Conservation (phyloP, 2,113 vertebrate genomes). For the Pelvicachromis taeniatus region DNA sequence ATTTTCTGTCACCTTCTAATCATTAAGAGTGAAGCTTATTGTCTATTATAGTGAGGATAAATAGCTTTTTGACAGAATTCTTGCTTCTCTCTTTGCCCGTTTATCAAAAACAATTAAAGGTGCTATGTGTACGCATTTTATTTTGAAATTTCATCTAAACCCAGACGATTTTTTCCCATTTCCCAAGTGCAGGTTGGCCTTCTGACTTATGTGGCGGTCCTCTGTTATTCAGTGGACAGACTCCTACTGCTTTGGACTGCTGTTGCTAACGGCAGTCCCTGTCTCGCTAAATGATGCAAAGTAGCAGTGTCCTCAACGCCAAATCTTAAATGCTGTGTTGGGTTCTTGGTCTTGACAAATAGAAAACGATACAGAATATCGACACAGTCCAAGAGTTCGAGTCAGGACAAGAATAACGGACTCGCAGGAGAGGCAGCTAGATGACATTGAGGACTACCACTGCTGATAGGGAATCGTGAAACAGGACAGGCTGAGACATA, state of each 20-base stretch:
- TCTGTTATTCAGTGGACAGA: neutral
- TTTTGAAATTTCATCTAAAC: neutral
- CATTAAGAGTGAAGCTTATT: neutral
- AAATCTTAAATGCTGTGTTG: neutral
- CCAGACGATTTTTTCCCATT: neutral
- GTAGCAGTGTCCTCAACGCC: neutral
- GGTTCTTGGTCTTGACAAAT: neutral
- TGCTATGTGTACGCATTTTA: neutral
- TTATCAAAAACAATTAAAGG: neutral
- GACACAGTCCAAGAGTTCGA: neutral
- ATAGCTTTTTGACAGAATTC: neutral
- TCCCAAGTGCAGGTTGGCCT: neutral
- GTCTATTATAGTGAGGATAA: neutral
- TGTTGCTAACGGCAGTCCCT: neutral
- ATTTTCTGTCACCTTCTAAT: neutral
- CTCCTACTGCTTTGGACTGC: neutral
- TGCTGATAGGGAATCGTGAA: neutral
- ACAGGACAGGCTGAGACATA: neutral
- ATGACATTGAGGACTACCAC: neutral
- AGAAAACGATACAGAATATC: neutral
- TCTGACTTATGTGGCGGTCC: neutral
- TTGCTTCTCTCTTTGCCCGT: rapidly evolving
- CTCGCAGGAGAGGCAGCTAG: neutral
- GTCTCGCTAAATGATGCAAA: neutral
- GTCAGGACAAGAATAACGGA: neutral